Conservation (phyloP, 2,113 vertebrate genomes). For the Typhlomys cinereus region DNA sequence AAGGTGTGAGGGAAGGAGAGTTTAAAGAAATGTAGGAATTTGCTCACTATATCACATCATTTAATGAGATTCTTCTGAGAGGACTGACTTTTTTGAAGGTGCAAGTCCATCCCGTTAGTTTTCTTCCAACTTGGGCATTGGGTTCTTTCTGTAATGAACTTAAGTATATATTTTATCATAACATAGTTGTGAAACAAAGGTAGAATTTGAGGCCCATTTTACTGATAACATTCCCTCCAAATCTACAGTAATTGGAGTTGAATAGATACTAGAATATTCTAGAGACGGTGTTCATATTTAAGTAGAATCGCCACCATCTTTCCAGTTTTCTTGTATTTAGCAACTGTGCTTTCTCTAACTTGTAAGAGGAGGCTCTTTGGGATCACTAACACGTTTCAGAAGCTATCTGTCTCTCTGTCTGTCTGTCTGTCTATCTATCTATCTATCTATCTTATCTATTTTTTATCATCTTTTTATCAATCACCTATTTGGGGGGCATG, state of each 20-base stretch:
- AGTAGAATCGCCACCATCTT: neutral
- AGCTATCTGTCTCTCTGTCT: no score
- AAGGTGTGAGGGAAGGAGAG: neutral
- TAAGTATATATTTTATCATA: conserved; percentile 19
- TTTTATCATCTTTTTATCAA: neutral
- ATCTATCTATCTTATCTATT: neutral
- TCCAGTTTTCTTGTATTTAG: neutral
- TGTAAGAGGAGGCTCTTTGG: neutral
- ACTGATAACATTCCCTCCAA: neutral
- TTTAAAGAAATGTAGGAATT: neutral
- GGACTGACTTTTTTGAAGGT: conserved; percentile 27
- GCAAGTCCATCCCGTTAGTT: neutral
- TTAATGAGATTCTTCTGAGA: neutral
- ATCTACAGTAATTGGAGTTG: neutral
- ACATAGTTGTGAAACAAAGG: neutral
- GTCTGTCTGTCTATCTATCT: neutral
- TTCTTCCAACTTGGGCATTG: neutral
- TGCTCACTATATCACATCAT: neutral
- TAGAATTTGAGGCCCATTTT: neutral
- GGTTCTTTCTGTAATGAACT: neutral
- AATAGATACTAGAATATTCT: neutral
- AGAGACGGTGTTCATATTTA: neutral
- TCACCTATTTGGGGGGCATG: no score
- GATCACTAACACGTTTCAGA: neutral
- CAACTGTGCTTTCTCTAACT: neutral